Evolutionary conservation across 1,140 invertebrate genomes (phyloP).

Genomic region (Drosophila asahinai): DNA sequence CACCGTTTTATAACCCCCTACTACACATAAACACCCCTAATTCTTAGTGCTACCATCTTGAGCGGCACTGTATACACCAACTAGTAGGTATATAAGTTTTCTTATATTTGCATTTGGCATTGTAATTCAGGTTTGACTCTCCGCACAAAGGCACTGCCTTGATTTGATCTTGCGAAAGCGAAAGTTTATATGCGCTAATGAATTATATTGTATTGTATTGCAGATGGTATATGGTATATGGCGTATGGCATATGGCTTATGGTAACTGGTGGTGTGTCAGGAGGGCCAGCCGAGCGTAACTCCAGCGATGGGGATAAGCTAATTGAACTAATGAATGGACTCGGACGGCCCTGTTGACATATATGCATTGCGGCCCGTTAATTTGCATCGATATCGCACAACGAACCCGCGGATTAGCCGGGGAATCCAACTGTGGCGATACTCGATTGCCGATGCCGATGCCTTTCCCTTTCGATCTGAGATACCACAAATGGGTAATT

Average conservation of each 20-base stretch:
- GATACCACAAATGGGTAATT: slow-evolving; percentile 43
- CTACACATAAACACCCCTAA: background rate
- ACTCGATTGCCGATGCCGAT: slow-evolving; percentile 14
- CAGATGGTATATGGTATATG: slow-evolving; percentile 46
- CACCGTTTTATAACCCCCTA: too few species aligned
- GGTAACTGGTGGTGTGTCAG: slow-evolving; percentile 31
- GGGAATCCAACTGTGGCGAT: slow-evolving; percentile 39
- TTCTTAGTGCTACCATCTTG: slow-evolving; percentile 6
- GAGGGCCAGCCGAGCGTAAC: slow-evolving; percentile 31
- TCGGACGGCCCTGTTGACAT: slow-evolving; percentile 55
- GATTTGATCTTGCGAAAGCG: slow-evolving; percentile 81
- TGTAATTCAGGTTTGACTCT: slow-evolving; percentile 70
- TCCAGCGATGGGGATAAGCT: slow-evolving; percentile 44
- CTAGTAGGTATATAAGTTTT: slow-evolving; percentile 38
- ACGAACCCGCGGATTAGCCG: slow-evolving; percentile 32
- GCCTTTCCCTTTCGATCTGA: slow-evolving; percentile 52
- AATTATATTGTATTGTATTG: slow-evolving; percentile 65
- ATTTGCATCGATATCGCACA: slow-evolving; percentile 47
- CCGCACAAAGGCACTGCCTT: slow-evolving; percentile 57
- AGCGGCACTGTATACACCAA: slow-evolving; percentile 22
- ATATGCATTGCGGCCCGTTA: slow-evolving; percentile 50
- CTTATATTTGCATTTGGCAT: slow-evolving; percentile 78
- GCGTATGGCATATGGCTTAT: slow-evolving; percentile 2
- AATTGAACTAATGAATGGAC: slow-evolving; percentile 78
- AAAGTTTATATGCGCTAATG: slow-evolving; percentile 80